These are phyloP conservation scores for Chaunax sp. DNA, from an alignment of 2,797 vertebrate genomes.

Conservation along the genomic window DNA sequence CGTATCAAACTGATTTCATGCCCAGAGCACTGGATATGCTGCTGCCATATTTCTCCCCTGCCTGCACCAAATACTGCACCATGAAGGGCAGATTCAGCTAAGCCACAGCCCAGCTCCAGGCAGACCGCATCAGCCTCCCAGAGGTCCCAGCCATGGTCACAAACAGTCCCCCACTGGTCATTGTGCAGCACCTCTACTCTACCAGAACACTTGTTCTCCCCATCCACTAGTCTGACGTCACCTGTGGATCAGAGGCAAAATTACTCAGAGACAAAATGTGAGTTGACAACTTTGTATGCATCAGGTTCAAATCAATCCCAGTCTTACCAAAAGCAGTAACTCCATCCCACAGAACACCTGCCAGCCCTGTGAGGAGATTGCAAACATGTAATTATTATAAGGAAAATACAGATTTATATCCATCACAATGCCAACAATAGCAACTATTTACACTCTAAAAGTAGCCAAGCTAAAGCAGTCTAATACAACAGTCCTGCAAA, in stretches of 20 bases:
- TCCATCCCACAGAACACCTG: conserved; percentile 66
- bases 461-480: too few species aligned
- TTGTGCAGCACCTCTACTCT: conserved; percentile 81
- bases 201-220: conserved; percentile 77
- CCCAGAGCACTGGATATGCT: conserved; percentile 77
- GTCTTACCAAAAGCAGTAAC: conserved; percentile 75
- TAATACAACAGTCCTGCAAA: too few species aligned
- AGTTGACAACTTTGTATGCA: not conserved
- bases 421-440: not conserved
- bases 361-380: conserved; percentile 53
- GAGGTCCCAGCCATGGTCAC: conserved; percentile 78
- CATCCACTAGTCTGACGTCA: conserved; percentile 72
- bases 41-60: conserved; percentile 73
- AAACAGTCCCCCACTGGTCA: conserved; percentile 82
- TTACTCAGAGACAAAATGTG: not conserved
- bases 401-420: not conserved
- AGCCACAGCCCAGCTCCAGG: conserved; percentile 81
- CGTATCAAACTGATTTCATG: conserved; percentile 77
- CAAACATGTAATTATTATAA: conserved; percentile 3
- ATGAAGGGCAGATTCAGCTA: conserved; percentile 63
- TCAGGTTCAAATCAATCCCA: not conserved
- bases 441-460: not conserved
- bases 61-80: conserved; percentile 60
- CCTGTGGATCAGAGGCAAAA: conserved; percentile 59
- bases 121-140: conserved; percentile 82